phyloP scores from a whole-genome alignment of 2,888 invertebrate species.

The Colletes collaris region DNA sequence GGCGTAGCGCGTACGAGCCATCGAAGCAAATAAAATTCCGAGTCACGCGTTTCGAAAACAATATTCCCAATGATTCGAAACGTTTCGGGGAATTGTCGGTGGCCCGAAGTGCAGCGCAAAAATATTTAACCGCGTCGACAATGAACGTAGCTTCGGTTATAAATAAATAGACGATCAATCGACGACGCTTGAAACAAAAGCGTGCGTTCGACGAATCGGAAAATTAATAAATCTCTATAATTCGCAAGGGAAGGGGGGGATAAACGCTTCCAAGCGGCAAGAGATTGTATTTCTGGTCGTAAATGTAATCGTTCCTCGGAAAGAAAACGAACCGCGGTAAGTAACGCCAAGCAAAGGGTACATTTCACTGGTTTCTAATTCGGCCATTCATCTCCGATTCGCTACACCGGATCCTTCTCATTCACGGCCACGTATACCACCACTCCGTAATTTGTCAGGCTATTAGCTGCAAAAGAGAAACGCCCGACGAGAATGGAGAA shows the following conservation, averaged over 20 bases:
- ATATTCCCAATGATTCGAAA: conserved; percentile 11
- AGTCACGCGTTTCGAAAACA: neutral
- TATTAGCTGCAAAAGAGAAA: conserved; percentile 33
- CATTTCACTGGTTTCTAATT: neutral
- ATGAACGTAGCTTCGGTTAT: neutral
- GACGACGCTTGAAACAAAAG: too few species aligned
- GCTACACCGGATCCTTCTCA: neutral
- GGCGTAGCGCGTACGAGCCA: neutral
- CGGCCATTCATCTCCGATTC: conserved; percentile 7
- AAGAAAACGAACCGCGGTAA: too few species aligned
- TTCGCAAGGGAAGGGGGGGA: too few species aligned
- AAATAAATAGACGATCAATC: neutral
- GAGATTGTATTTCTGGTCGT: too few species aligned
- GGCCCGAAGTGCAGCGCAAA: too few species aligned
- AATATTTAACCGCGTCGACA: neutral
- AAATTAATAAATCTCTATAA: neutral
- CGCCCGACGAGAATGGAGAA: conserved; percentile 15
- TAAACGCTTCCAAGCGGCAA: too few species aligned
- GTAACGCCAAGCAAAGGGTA: neutral
- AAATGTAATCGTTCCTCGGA: too few species aligned
- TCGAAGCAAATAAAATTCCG: neutral
- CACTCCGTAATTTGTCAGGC: conserved; percentile 18
- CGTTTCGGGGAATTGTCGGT: neutral
- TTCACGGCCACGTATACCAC: neutral
- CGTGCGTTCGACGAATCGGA: neutral